Conservation (phyloP, 2,888 invertebrate species). For the Lepidocyrtoides sp. region DNA sequence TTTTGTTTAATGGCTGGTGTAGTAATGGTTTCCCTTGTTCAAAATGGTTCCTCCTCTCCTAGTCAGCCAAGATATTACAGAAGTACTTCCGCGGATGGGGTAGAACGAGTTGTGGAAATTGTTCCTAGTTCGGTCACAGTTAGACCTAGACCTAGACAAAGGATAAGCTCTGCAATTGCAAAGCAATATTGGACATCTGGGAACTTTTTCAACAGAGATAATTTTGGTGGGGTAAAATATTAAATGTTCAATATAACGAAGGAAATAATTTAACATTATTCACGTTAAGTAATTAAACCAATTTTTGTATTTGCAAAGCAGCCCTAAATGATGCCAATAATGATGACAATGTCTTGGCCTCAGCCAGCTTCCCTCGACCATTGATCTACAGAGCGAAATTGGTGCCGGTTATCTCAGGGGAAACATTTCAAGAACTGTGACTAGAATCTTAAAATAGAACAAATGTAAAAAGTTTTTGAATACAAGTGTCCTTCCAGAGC, state of each 20-base stretch:
- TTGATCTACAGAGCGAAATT: slow-evolving; percentile 61
- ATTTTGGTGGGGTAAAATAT: slow-evolving; percentile 66
- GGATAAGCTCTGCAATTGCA: slow-evolving; percentile 72
- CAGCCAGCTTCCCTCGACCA: slow-evolving; percentile 59
- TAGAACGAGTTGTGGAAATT: slow-evolving; percentile 69
- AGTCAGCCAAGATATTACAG: slow-evolving; percentile 67
- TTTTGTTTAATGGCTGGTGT: neutral
- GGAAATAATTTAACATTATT: neutral
- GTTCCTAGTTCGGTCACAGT: slow-evolving; percentile 71
- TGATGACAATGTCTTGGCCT: slow-evolving; percentile 35
- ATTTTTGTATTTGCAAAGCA: slow-evolving; percentile 14
- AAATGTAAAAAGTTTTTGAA: neutral
- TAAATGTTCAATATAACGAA: neutral
- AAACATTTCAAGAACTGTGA: slow-evolving; percentile 65
- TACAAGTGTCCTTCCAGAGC: slow-evolving; percentile 12
- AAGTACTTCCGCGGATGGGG: slow-evolving; percentile 62
- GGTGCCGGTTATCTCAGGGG: slow-evolving; percentile 56
- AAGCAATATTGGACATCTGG: slow-evolving; percentile 81
- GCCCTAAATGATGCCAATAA: slow-evolving; percentile 27
- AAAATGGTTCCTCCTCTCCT: slow-evolving; percentile 14
- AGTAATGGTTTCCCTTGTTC: slow-evolving; percentile 14
- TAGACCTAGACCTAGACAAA: slow-evolving; percentile 73
- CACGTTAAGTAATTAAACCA: neutral
- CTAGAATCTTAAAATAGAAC: neutral
- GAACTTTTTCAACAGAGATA: slow-evolving; percentile 72